Percentiles rank a stretch among this genome's conserved stretches.
These are phyloP conservation scores for Drosophila greeni DNA, from an alignment of 2,888 invertebrate genomes.

Conservation along the genomic window DNA sequence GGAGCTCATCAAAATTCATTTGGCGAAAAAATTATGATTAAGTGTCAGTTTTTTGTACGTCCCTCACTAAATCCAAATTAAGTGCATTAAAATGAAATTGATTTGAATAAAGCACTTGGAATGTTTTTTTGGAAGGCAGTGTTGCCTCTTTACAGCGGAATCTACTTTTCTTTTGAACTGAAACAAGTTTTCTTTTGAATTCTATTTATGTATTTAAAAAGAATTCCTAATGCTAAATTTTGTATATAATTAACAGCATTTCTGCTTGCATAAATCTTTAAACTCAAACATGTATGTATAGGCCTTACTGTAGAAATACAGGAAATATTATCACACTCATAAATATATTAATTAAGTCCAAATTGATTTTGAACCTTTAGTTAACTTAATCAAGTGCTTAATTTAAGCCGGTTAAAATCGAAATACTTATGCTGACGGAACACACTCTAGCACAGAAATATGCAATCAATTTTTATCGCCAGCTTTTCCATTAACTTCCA, in stretches of 20 bases:
- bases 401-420: conserved; percentile 12
- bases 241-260: background rate
- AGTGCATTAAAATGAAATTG: conserved; percentile 16
- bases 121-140: background rate
- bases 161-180: background rate
- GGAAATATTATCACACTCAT: background rate
- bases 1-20: conserved; percentile 17
- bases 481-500: conserved; percentile 38
- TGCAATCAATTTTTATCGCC: conserved; percentile 33
- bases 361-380: conserved; percentile 15
- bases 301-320: background rate
- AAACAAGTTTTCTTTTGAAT: background rate
- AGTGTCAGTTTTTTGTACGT: conserved; percentile 6
- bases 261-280: accelerated
- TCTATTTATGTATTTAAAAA: background rate
- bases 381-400: conserved; percentile 22
- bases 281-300: too few species aligned
- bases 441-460: conserved; percentile 7
- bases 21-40: conserved; percentile 21
- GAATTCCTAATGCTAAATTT: background rate
- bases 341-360: conserved; percentile 10
- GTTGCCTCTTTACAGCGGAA: background rate
- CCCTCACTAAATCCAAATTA: conserved; percentile 3
- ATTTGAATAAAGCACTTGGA: conserved; percentile 2
- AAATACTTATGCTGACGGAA: background rate